Conservation (phyloP, 2,113 vertebrate genomes). For the Ciconia boyciana region DNA sequence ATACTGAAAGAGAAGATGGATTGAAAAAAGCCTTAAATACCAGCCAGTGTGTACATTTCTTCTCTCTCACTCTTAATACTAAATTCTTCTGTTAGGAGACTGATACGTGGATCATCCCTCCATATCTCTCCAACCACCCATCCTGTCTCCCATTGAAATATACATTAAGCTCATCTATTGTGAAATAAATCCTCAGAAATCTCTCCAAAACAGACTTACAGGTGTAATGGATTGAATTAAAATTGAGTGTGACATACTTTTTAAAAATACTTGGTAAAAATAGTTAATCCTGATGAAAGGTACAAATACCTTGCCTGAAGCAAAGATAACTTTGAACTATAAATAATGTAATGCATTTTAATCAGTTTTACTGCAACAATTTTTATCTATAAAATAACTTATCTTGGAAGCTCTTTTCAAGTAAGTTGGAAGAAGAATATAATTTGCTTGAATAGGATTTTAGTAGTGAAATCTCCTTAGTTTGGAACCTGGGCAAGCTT, state of each 20-base stretch:
- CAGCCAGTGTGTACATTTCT: background rate
- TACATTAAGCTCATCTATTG: background rate
- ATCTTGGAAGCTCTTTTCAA: background rate
- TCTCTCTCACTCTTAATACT: background rate
- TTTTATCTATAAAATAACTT: slow-evolving; percentile 16
- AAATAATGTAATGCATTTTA: slow-evolving; percentile 42
- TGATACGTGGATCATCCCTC: background rate
- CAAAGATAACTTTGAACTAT: slow-evolving; percentile 25
- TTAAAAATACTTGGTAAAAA: background rate
- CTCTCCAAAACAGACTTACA: background rate
- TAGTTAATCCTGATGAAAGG: slow-evolving; percentile 28
- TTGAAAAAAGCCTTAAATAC: background rate
- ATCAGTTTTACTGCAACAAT: slow-evolving; percentile 14
- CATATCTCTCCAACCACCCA: background rate
- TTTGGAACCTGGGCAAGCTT: background rate
- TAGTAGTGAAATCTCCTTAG: background rate
- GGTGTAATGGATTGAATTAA: slow-evolving; percentile 31
- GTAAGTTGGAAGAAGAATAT: background rate
- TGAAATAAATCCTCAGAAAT: slow-evolving; percentile 37
- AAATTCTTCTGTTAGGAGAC: background rate
- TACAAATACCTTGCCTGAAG: slow-evolving; percentile 24
- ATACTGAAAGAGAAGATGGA: background rate
- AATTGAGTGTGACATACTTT: background rate
- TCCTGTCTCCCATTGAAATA: background rate
- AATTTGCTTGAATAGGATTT: background rate